A percentile compares a stretch with the other conserved stretches of the same genome.
Conservation (phyloP, 2,113 vertebrate species). For the Cyrtonyx montezumae region DNA sequence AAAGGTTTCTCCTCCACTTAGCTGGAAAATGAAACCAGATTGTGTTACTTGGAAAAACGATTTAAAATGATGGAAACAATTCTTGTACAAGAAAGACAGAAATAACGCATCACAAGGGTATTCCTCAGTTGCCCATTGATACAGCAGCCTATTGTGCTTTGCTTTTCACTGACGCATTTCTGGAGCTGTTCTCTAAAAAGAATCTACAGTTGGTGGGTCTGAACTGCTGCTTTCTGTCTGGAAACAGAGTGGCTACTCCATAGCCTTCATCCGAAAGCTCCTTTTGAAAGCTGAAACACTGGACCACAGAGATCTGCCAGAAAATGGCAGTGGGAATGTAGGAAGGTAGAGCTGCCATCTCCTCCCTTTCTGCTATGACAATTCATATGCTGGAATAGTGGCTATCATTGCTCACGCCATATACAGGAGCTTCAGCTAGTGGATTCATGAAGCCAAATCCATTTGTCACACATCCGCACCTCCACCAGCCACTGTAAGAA, state of each 20-base stretch:
- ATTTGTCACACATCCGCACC: background rate
- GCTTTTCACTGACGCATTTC: constrained; percentile 37
- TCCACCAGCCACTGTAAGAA: background rate
- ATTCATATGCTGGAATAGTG: accelerated
- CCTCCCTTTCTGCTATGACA: background rate
- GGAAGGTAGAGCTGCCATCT: background rate
- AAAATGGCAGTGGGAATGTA: background rate
- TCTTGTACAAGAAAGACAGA: constrained; percentile 7
- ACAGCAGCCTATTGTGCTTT: constrained; percentile 31
- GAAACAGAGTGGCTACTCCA: background rate
- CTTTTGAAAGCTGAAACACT: constrained; percentile 46
- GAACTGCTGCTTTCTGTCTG: constrained; percentile 58
- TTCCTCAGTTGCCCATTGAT: constrained; percentile 17
- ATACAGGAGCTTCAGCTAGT: background rate
- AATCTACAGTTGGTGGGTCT: constrained; percentile 21
- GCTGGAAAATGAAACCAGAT: constrained; percentile 28
- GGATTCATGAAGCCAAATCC: background rate
- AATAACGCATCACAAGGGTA: constrained; percentile 35
- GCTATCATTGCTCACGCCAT: accelerated
- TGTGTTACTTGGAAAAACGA: constrained; percentile 22
- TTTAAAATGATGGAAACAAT: constrained; percentile 31
- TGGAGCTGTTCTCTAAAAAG: constrained; percentile 23
- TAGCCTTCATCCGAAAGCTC: background rate
- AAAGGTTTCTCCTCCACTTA: background rate
- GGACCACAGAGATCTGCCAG: constrained; percentile 22